Evolutionary conservation across 2,113 vertebrate species (phyloP).

Genomic region (Emydocephalus ijimae): DNA sequence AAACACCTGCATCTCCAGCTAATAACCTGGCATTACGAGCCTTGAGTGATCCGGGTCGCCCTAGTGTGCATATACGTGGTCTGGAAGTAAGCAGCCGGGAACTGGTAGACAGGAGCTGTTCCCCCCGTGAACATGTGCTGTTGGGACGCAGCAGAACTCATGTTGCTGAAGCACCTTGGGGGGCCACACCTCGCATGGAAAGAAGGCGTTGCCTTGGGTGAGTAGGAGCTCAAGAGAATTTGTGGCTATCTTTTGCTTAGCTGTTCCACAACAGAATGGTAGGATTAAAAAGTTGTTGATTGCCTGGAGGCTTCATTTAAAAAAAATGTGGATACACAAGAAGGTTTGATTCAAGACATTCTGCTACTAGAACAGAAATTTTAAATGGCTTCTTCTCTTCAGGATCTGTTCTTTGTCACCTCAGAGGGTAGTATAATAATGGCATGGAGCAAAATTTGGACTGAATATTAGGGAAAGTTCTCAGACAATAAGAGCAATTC

Average conservation of each 20-base stretch:
- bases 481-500: background rate
- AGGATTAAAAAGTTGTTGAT: background rate
- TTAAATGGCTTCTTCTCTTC: background rate
- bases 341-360: background rate
- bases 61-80: constrained; percentile 79
- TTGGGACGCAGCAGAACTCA: constrained; percentile 70
- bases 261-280: background rate
- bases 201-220: constrained; percentile 63
- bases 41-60: constrained; percentile 53
- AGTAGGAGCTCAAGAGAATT: constrained; percentile 8
- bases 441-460: background rate
- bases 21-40: constrained; percentile 12
- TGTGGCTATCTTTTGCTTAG: background rate
- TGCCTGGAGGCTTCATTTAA: too few species aligned
- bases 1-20: background rate
- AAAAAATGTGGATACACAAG: background rate
- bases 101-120: constrained; percentile 84
- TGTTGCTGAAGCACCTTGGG: constrained; percentile 66
- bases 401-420: background rate
- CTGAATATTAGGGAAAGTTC: background rate
- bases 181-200: constrained; percentile 63
- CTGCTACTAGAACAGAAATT: background rate
- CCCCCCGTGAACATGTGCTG: constrained; percentile 83
- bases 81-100: constrained; percentile 91
- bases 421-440: background rate